Base-by-base conservation (phyloP, 2,797 vertebrate species). In the Clamator glandarius region DNA sequence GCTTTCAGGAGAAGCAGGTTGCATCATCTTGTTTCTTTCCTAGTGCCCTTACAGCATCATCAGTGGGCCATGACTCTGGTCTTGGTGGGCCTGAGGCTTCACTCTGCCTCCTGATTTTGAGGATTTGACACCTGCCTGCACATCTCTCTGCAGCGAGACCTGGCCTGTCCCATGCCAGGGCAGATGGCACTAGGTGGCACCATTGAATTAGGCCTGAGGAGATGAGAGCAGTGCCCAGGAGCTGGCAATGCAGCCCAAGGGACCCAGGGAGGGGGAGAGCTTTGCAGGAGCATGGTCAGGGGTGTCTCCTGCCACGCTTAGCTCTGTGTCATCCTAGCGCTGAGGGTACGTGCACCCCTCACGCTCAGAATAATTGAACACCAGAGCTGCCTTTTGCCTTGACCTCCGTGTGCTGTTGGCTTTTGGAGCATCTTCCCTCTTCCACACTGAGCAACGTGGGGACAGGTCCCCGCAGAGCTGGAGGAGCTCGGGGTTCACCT, bases 171-270 rank as follows among this genome's bases (percentile, higher is more conserved):
- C 1, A 0, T 2, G 54, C 15, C 8, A 1, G 72, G 25, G 57
- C 61, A 54, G 54, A 39, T 29, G 90, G 51, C 97, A 73, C 87
- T 46, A 93, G 96, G 74, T 95, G 97, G 93, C 93, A 87, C 74
- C 84, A 55, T 15, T 52, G 91, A 63, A 41, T 55, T 23, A 6
- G 66, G 39, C 93, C 78, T 4, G 3, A 18, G 57, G 16, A 39
- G 13, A 2, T 1, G 2, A 23, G 2, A 0, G 14, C 36, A 1
- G 46, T 14, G 0, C 44, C 29, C 0, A 0, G 46, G 31, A 48
- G 9, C 12, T 24, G 2, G 31, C 33, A 3, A 3, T 15, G 35
- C 1, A 3, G 35, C 36, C 25, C 23, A 0, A 5, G 29, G 46
- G 46, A 20, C 6, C 4, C 25, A 4, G 35, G 48, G 66, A 59